Conservation (phyloP, 92 coral and sea anemone genomes). For the Bergia sp. region DNA sequence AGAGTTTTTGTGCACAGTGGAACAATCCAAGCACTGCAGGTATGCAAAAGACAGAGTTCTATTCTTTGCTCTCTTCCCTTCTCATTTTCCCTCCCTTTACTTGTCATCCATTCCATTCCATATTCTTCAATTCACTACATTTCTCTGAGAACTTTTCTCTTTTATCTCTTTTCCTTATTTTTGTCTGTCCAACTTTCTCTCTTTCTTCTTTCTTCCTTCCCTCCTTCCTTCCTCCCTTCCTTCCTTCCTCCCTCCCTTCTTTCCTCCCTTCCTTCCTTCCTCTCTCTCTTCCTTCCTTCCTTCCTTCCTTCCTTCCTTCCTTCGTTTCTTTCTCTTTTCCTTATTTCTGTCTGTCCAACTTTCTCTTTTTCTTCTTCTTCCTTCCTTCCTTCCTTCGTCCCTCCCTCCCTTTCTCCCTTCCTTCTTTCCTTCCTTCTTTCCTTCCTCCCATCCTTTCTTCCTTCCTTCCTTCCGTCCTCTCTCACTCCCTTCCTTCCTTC, state of each 20-base stretch:
- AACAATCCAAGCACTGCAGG: slow-evolving; percentile 47
- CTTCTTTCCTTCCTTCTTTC: no score
- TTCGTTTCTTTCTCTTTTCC: no score
- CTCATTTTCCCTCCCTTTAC: neutral
- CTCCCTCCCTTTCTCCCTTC: neutral
- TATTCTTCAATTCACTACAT: neutral
- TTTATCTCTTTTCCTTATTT: neutral
- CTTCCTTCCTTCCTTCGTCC: neutral
- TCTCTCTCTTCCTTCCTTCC: neutral
- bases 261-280: neutral
- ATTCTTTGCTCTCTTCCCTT: neutral
- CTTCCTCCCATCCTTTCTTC: no score
- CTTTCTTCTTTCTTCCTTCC: neutral
- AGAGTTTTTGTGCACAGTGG: slow-evolving; percentile 85
- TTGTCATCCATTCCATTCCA: neutral
- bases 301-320: neutral
- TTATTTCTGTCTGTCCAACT: neutral
- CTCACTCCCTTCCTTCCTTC: no score
- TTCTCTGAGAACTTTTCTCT: neutral
- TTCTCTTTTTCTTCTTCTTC: neutral
- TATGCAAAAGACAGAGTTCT: neutral
- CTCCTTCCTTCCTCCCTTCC: neutral
- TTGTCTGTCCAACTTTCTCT: neutral
- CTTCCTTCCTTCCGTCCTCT: no score
- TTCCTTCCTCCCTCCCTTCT: neutral